Conservation (phyloP, 35 echinoderm and acorn worm genomes). For the Ophioderma brevispina region DNA sequence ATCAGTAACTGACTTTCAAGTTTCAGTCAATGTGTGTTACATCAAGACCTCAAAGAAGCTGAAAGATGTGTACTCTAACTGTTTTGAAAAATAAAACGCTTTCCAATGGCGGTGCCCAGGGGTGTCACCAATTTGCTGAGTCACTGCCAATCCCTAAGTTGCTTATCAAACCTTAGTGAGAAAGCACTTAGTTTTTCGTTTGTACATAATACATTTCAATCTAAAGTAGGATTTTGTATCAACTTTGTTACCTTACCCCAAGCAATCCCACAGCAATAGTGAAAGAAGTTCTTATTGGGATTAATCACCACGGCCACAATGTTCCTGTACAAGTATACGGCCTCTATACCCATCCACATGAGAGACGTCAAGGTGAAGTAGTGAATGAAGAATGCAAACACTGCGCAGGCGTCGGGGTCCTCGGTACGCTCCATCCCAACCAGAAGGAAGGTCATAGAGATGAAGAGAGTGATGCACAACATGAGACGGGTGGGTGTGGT, state of each 20-base stretch:
- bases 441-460: constrained; percentile 40
- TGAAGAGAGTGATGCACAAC: constrained; percentile 32
- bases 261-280: constrained; percentile 9
- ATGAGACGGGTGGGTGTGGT: constrained; percentile 41
- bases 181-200: too few relatives aligned
- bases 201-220: too few relatives aligned
- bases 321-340: constrained; percentile 34
- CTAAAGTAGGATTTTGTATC: too few relatives aligned
- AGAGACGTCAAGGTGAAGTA: constrained; percentile 49
- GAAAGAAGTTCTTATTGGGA: constrained; percentile 13
- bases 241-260: constrained; percentile 50
- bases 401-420: background rate
- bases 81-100: too few relatives aligned
- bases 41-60: too few relatives aligned
- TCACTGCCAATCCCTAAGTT: background rate
- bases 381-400: constrained; percentile 32
- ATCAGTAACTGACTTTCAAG: too few relatives aligned
- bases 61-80: too few relatives aligned
- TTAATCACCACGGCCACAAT: constrained; percentile 28
- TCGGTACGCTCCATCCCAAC: constrained; percentile 10
- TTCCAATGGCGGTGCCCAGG: too few relatives aligned
- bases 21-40: too few relatives aligned
- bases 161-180: too few relatives aligned
- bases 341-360: constrained; percentile 59
- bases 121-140: too few relatives aligned